A percentile compares a stretch with the other conserved stretches of the same genome.
These are phyloP conservation scores for Cotesia congregata DNA, from an alignment of 2,888 invertebrate species.

Conservation along the genomic window DNA sequence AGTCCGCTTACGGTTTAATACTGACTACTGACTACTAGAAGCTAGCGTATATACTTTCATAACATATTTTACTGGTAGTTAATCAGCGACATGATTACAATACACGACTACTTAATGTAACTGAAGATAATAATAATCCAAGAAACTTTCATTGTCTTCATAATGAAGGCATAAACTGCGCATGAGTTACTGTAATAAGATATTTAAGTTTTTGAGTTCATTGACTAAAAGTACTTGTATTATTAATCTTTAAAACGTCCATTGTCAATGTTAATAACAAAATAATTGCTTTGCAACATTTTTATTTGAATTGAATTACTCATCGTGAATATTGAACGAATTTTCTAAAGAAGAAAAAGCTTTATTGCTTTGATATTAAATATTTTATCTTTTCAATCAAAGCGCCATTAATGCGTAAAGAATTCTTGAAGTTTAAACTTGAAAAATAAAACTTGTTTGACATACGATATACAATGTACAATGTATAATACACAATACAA, in stretches of 20 bases:
- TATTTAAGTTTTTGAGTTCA: conserved; percentile 26
- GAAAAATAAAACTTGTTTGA: neutral
- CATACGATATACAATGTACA: neutral
- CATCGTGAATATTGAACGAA: neutral
- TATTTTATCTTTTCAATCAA: neutral
- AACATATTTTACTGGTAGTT: no score
- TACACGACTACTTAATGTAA: neutral
- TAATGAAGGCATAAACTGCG: conserved; percentile 38
- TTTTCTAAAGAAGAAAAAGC: neutral
- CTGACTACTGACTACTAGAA: conserved; percentile 25
- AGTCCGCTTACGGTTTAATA: neutral
- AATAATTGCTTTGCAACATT: neutral
- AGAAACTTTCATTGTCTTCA: conserved; percentile 29
- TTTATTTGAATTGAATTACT: no score
- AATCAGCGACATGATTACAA: conserved; percentile 12
- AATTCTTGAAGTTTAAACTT: neutral
- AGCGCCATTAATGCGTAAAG: neutral
- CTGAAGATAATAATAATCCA: neutral
- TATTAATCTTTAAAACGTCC: no score
- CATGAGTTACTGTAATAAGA: conserved; percentile 39
- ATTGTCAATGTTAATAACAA: no score
- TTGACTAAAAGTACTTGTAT: neutral
- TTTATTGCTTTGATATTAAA: neutral
- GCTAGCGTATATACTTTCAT: conserved; percentile 15
- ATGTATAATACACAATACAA: neutral